Evolutionary conservation across 2,797 vertebrate genomes (phyloP), one percentile per base, ranked within the genome.

Genomic region (Ctenochaetus hawaiiensis): DNA sequence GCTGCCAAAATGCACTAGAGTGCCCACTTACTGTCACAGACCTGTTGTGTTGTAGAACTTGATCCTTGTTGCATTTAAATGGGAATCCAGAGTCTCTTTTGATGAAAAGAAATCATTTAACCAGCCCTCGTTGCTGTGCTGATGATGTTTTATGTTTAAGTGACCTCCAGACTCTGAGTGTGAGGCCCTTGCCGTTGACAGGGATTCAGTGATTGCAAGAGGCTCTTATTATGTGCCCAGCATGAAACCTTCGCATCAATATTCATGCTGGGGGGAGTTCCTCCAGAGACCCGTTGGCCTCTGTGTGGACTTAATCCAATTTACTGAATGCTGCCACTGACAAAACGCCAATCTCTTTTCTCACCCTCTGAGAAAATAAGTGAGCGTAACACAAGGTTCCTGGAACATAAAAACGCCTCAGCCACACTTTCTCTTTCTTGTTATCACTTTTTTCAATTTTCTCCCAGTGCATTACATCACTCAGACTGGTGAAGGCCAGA

Each of bases 241-340:
- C 71, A 70, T 78, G 77, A 88, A 86, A 86, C 62, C 48, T 45
- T 44, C 30, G 43, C 80, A 91, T 92, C 87, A 90, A 87, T 93
- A 85, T 91, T 92, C 83, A 92, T 80, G 82, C 82, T 77, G 56
- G 43, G 67, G 81, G 72, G 67, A 75, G 82, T 61, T n/a, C 74
- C 89, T 80, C 84, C 8, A 34, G 88, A 90, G 91, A 82, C 66
- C 17, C 8, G 6, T 78, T 73, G 78, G 87, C 79, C 83, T 89
- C 86, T 44, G 30, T 87, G 74, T 81, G 80, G 85, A 89, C 87
- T 92, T 90, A 92, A 94, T 93, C 83, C 82, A 90, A 90, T 92
- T 92, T 91, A 79, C 83, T 62, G 75, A 82, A 88, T 72, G 78
- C 84, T 87, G 67, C 84, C 45, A 68, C 73, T 71, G 75, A 89